Conservation (phyloP, 1,140 invertebrate species). For the Drosophila trapezifrons region DNA sequence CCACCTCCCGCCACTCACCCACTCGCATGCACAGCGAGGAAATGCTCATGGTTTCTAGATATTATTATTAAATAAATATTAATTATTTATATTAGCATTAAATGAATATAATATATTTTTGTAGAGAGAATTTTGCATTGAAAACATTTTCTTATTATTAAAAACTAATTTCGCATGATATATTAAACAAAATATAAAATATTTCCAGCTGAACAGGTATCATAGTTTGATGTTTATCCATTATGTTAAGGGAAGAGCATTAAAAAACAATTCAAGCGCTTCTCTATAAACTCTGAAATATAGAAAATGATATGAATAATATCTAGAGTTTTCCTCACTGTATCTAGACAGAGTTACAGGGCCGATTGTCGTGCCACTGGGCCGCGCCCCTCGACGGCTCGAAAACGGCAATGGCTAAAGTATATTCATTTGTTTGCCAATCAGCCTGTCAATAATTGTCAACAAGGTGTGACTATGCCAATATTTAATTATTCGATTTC, state of each 20-base stretch:
- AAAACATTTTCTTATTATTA: too few species aligned
- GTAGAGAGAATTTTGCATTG: too few species aligned
- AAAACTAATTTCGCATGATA: too few species aligned
- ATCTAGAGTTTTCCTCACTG: slow-evolving; percentile 17
- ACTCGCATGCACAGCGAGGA: background rate
- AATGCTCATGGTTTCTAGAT: background rate
- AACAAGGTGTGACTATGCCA: slow-evolving; percentile 82
- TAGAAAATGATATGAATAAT: too few species aligned
- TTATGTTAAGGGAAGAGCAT: too few species aligned
- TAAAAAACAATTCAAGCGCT: too few species aligned
- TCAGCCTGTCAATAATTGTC: slow-evolving; percentile 83
- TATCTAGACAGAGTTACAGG: slow-evolving; percentile 26
- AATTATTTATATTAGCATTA: background rate
- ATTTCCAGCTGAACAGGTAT: too few species aligned
- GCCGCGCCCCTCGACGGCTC: slow-evolving; percentile 52
- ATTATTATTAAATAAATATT: background rate
- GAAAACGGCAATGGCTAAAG: slow-evolving; percentile 59
- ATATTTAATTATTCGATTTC: slow-evolving; percentile 83
- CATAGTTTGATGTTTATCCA: too few species aligned
- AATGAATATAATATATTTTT: too few species aligned
- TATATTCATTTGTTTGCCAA: slow-evolving; percentile 81
- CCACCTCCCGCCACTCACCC: slow-evolving; percentile 18
- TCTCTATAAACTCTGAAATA: too few species aligned
- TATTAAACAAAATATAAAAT: too few species aligned
- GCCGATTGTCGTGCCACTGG: slow-evolving; percentile 55